Evolutionary conservation across 2,113 vertebrate species (phyloP).

Genomic region (Callaeas wilsoni): DNA sequence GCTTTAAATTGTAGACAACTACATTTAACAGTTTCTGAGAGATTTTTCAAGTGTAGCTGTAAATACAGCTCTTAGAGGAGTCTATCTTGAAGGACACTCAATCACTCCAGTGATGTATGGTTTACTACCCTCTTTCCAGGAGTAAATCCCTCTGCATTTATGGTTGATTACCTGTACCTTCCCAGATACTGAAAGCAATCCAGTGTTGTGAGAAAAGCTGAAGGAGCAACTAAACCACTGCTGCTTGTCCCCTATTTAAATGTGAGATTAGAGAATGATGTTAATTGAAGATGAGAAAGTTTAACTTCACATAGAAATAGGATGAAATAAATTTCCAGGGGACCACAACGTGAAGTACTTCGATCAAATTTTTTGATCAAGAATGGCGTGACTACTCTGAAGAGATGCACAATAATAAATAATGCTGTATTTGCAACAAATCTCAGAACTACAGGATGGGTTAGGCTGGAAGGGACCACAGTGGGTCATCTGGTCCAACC

Average conservation of each 20-base stretch:
- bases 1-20: not conserved
- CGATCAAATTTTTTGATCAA: not conserved
- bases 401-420: not conserved
- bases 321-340: not conserved
- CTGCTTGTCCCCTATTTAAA: not conserved
- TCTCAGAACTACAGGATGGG: not conserved
- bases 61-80: not conserved
- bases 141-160: not conserved
- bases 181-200: not conserved
- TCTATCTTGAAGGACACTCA: not conserved
- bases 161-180: not conserved
- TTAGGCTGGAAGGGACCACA: not conserved
- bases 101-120: not conserved
- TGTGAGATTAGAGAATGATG: not conserved
- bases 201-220: not conserved
- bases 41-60: not conserved
- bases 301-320: not conserved
- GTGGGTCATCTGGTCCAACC: not conserved
- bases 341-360: not conserved
- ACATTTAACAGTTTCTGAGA: not conserved
- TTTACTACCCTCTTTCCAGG: not conserved
- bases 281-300: not conserved
- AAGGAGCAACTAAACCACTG: not conserved
- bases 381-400: accelerated
- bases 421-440: not conserved